Evolutionary conservation across 2,888 invertebrate species (phyloP).

Genomic region (Stenichneumon culpator): DNA sequence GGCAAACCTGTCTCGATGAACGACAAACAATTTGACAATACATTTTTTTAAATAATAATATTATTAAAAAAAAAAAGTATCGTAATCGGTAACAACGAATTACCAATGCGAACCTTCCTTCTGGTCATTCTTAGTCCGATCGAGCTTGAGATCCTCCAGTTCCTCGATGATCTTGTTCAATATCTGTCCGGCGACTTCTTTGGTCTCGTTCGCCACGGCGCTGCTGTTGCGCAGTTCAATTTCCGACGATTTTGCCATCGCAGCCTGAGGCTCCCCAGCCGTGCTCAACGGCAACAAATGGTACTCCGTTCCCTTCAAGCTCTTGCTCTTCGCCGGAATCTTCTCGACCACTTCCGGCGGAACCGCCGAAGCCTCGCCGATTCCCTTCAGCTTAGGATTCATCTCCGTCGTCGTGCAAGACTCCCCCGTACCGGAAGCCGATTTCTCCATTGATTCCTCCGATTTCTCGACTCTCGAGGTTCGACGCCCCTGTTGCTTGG

Average conservation of each 20-base stretch:
- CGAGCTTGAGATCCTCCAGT: conserved; percentile 74
- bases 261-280: conserved; percentile 11
- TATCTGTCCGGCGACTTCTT: conserved; percentile 76
- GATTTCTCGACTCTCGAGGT: conserved; percentile 34
- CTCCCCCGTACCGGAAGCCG: neutral
- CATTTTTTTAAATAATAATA: neutral
- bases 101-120: conserved; percentile 74
- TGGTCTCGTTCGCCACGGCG: conserved; percentile 72
- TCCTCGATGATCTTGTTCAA: conserved; percentile 77
- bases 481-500: neutral
- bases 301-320: conserved; percentile 40
- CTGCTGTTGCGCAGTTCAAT: conserved; percentile 31
- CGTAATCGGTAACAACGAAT: conserved; percentile 28
- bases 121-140: conserved; percentile 69
- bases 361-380: conserved; percentile 50
- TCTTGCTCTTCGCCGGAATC: conserved; percentile 20
- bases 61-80: neutral
- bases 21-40: neutral
- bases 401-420: conserved; percentile 44
- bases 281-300: conserved; percentile 31
- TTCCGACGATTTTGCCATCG: neutral
- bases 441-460: conserved; percentile 10
- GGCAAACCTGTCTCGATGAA: conserved; percentile 63
- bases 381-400: conserved; percentile 52
- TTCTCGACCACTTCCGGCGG: conserved; percentile 43